Conservation (phyloP, 2,888 invertebrate species). For the Parapristionchus giblindavisi region DNA sequence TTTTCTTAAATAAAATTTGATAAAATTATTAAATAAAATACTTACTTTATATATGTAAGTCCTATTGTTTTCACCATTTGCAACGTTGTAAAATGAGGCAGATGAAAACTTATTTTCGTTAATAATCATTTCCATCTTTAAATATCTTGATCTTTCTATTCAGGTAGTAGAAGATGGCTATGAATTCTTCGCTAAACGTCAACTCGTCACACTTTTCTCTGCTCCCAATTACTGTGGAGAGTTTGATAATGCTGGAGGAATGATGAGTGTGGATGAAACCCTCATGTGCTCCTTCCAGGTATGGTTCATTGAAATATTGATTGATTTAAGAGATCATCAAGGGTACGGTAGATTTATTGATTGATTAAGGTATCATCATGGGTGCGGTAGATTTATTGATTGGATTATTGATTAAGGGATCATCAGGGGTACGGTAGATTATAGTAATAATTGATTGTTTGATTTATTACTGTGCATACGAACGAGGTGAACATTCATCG, state of each 20-base stretch:
- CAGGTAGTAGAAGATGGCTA: slow-evolving; percentile 93
- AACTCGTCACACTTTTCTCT: slow-evolving; percentile 96
- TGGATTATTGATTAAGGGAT: too few relatives aligned
- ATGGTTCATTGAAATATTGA: slow-evolving; percentile 37
- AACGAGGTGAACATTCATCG: too few relatives aligned
- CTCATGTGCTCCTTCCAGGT: slow-evolving; percentile 99
- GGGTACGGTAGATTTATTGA: background rate
- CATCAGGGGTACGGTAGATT: too few relatives aligned
- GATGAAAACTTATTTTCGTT: background rate
- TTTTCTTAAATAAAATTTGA: background rate
- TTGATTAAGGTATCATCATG: too few relatives aligned
- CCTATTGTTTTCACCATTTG: too few relatives aligned
- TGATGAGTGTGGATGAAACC: slow-evolving; percentile 99
- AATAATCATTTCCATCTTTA: background rate
- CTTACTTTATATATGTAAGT: background rate
- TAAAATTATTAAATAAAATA: background rate
- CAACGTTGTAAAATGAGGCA: background rate
- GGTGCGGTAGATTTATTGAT: too few relatives aligned
- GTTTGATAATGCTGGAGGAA: slow-evolving; percentile 97
- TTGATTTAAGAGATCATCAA: background rate
- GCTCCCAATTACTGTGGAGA: slow-evolving; percentile 88
- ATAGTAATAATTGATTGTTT: too few relatives aligned
- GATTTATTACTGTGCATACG: too few relatives aligned
- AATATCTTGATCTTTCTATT: too few relatives aligned
- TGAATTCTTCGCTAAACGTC: slow-evolving; percentile 97